Evolutionary conservation across 2,888 invertebrate species (phyloP), one percentile per base, ranked within the genome.

Genomic region (Cantharis nigra): DNA sequence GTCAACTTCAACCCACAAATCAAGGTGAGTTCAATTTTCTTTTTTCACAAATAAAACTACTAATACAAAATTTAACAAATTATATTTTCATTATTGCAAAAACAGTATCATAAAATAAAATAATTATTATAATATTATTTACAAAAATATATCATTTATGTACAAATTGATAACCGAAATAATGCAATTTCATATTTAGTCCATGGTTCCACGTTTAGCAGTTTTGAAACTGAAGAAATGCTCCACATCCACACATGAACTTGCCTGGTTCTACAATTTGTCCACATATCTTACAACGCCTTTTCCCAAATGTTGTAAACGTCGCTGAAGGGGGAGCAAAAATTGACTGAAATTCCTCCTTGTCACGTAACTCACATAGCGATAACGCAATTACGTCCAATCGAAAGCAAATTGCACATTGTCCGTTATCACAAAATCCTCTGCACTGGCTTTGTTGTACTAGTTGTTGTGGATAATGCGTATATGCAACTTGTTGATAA

Each of bases 1-100:
- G 91, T 82, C 89, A 90, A 82, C 88, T 92, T 74, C 90, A 91
- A 82, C 92, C 92, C 0, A 91, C 90, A 13, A 86, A 84, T 77
- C 83, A 85, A 82, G 87, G 87, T 87, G 81, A 82, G 79, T 76
- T 62, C 11, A 18, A 13, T 14, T 14, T 70, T 26, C 20, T 20
- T 14, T 20, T 26, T 28, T 14, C 26, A 26, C 2, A 26, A 13
- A 13, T 4, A 9, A 13, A 33, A 33, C 13, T 13, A 33, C 13
- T 11, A n/a, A 20, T 20, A 20, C 20, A 20, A 20, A 49, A 49
- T 49, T n/a, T 49, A 49, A 49, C 49, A 49, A 49, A 49, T 9
- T n/a, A 49, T 49, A 49, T 49, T 49, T 2, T 49, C 2, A 49
- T 49, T 49, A 49, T 49, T 49, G 49, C 33, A 49, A 49, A 49